phyloP scores from a whole-genome alignment of 2,888 invertebrate genomes.

The Ormyrus rosae region DNA sequence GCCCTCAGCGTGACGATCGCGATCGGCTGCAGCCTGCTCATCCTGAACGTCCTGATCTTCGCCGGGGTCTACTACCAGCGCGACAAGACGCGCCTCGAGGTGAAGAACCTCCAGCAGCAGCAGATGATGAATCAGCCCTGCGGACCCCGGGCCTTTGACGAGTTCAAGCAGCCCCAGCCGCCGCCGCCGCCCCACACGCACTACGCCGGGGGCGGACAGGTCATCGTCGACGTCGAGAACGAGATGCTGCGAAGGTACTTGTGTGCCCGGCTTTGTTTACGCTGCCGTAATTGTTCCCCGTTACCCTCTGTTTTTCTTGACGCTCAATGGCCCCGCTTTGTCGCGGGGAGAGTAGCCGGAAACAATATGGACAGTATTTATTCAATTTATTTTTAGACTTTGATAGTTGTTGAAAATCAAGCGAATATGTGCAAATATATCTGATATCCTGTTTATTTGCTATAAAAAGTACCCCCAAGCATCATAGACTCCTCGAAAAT shows the following conservation, averaged over 20 bases:
- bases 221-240: conserved; percentile 89
- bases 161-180: conserved; percentile 77
- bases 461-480: no score
- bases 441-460: no score
- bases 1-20: conserved; percentile 95
- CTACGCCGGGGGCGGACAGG: conserved; percentile 87
- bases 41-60: conserved; percentile 94
- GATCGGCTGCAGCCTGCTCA: conserved; percentile 93
- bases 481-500: background rate
- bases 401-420: no score
- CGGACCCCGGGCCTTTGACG: conserved; percentile 81
- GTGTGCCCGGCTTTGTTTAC: no score
- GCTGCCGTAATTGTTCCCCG: no score
- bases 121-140: conserved; percentile 83
- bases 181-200: conserved; percentile 85
- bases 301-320: no score
- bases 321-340: no score
- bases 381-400: no score
- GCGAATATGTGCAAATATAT: no score
- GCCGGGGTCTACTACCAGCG: conserved; percentile 96
- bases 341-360: no score
- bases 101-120: conserved; percentile 86
- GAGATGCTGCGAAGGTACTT: conserved; percentile 78
- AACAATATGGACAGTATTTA: no score
- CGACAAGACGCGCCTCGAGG: conserved; percentile 88